Conservation (phyloP, 2,888 invertebrate genomes). For the Drosophila emarginata region DNA sequence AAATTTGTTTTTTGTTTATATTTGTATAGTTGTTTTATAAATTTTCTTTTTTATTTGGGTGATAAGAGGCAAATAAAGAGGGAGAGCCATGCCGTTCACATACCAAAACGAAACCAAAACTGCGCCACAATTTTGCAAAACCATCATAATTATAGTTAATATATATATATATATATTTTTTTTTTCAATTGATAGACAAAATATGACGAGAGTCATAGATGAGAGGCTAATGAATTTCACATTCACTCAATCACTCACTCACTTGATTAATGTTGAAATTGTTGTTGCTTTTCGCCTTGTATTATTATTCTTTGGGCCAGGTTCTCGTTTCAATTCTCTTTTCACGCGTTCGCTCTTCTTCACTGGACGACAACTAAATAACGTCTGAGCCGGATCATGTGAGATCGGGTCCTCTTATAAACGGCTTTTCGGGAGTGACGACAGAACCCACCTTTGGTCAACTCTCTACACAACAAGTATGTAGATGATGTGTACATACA, state of each 20-base stretch:
- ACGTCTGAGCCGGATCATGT: slow-evolving; percentile 75
- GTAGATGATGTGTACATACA: slow-evolving; percentile 21
- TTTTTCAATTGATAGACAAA: slow-evolving; percentile 3
- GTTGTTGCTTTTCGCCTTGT: slow-evolving; percentile 18
- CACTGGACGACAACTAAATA: slow-evolving; percentile 57
- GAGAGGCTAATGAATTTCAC: neutral
- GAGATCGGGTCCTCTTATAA: slow-evolving; percentile 73
- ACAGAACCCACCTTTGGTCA: slow-evolving; percentile 37
- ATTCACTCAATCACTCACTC: slow-evolving; percentile 28
- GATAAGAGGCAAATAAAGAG: neutral
- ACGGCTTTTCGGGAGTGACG: slow-evolving; percentile 28
- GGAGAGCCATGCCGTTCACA: neutral
- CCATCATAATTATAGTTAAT: slow-evolving; percentile 46
- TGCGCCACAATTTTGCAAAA: slow-evolving; percentile 65
- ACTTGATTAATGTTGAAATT: slow-evolving; percentile 36
- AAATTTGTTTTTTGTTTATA: neutral
- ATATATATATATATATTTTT: neutral
- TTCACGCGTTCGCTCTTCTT: slow-evolving; percentile 44
- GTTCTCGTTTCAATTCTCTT: slow-evolving; percentile 22
- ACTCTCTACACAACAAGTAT: slow-evolving; percentile 3
- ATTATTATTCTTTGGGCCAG: slow-evolving; percentile 19
- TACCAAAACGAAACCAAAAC: slow-evolving; percentile 50
- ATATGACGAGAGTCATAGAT: slow-evolving; percentile 10
- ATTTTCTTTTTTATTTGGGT: neutral
- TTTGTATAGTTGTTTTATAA: neutral